Evolutionary conservation across 1,140 invertebrate genomes (phyloP), one percentile per base, ranked within the genome.

Genomic region (Drosophila repleta): DNA sequence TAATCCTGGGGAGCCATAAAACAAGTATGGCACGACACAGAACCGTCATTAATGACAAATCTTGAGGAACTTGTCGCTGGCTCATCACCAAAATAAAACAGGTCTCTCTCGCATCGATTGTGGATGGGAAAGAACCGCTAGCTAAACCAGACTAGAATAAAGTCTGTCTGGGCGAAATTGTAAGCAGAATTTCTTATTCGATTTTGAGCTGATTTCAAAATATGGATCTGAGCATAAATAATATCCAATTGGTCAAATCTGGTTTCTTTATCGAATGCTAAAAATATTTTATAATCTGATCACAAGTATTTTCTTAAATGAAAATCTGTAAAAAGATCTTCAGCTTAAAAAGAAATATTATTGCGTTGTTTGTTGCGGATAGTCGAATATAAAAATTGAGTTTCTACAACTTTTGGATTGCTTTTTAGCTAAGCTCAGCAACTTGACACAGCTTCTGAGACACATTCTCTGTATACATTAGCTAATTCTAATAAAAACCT

Each of bases 1-100:
- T 52, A 58, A 66, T 66, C 66, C 57, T 55, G 45, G 41, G 10
- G 21, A 43, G n/a, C 26, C n/a, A 55, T 64, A 64, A 43, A 64
- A 49, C 51, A 56, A 49, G 49, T 26, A 29, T 24, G 55, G 26
- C 39, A 51, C 39, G 13, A 15, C 48, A 18, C 41, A 41, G 57
- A 35, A 70, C 11, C 67, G 63, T 51, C 45, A 49, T 70, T 70
- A 69, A 41, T 39, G 60, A 70, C 67, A 70, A 37, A 55, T 64
- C 17, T 39, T 35, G 24, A 65, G 52, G 32, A 70, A 70, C 61
- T 51, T 71, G 68, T 57, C 52, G 68, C 46, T 35, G 26, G 26
- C 43, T 70, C 43, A 64, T 70, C 67, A 46, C 24, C 61, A 56
- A 70, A 35, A 35, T 35, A 35, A 43, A 43, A 71, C 68, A 58